phyloP scores from a whole-genome alignment of 2,888 invertebrate genomes.

The Pammene fasciana region DNA sequence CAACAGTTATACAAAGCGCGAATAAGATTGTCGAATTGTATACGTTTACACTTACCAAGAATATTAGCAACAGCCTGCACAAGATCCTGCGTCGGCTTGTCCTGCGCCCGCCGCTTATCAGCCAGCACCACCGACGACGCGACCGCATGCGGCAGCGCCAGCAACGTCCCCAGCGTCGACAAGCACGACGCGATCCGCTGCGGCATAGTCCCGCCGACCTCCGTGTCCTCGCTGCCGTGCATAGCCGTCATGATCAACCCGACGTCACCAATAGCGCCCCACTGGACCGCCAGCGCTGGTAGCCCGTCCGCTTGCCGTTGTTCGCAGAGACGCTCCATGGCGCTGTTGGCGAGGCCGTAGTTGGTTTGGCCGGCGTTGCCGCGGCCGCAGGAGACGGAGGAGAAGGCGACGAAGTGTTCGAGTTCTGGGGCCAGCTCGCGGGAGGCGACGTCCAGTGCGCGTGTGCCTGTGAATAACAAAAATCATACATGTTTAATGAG shows the following conservation, averaged over 20 bases:
- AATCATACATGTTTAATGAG: too few relatives aligned
- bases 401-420: conserved; percentile 98
- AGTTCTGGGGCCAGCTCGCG: conserved; percentile 90
- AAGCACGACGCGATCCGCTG: conserved; percentile 98
- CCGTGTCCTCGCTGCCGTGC: conserved; percentile 93
- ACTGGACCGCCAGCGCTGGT: conserved; percentile 96
- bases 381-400: conserved; percentile 97
- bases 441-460: conserved; percentile 90
- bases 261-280: conserved; percentile 99
- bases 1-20: too few relatives aligned
- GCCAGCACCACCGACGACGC: conserved; percentile 93
- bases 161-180: conserved; percentile 92
- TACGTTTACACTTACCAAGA: conserved; percentile 81
- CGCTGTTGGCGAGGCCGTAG: conserved; percentile 98
- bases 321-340: conserved; percentile 98
- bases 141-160: conserved; percentile 94
- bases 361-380: conserved; percentile 98
- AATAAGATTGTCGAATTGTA: too few relatives aligned
- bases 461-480: conserved; percentile 83
- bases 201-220: conserved; percentile 97
- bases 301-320: conserved; percentile 91
- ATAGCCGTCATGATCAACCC: conserved; percentile 95
- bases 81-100: conserved; percentile 82
- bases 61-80: conserved; percentile 94
- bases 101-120: conserved; percentile 88